Base-by-base conservation (phyloP, 2,113 vertebrate genomes). In the Ursus arctos region DNA sequence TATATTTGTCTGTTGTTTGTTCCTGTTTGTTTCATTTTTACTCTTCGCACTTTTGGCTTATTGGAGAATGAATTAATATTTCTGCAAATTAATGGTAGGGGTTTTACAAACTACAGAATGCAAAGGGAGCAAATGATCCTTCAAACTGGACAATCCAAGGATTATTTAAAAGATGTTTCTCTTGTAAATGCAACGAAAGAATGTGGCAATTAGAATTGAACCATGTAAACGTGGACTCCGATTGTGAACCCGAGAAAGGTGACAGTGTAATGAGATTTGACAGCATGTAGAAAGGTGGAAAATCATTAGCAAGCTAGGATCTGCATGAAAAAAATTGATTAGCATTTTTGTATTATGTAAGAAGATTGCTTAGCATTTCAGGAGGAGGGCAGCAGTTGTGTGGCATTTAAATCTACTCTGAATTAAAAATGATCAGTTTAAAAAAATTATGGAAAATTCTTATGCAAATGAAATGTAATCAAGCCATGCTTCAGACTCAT, bases 391-490 rank as follows among this genome's bases (percentile, higher is more conserved):
- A 81, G 33, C 31, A 92, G 22, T 80, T 86, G 61, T 18, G 24
- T 95, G 91, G 36, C 49, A 96, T 97, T 98, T 97, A 97, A 97
- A 97, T 97, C 87, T 95, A 96, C 96, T 96, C 91, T 95, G 96
- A 98, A 96, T 98, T 98, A 91, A 96, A 98, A 98, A 93, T 96
- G 84, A 96, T 93, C 96, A 96, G 94, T 98, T 98, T 97, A 15
- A 91, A 94, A 98, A 98, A 96, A 97, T 93, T 98, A 97, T 22
- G 97, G 94, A 97, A 98, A 97, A 98, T 95, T 97, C 97, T 97
- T 98, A 98, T 98, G 98, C 97, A 97, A 97, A 98, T 98, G 94
- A 98, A 98, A 96, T 96, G 83, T 97, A 98, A 98, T 97, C 97
- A 97, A 98, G 96, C 97, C 87, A 84, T 94, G 92, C 81, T 97